Conservation (phyloP, 2,888 invertebrate genomes). For the Stegana nigrithorax region DNA sequence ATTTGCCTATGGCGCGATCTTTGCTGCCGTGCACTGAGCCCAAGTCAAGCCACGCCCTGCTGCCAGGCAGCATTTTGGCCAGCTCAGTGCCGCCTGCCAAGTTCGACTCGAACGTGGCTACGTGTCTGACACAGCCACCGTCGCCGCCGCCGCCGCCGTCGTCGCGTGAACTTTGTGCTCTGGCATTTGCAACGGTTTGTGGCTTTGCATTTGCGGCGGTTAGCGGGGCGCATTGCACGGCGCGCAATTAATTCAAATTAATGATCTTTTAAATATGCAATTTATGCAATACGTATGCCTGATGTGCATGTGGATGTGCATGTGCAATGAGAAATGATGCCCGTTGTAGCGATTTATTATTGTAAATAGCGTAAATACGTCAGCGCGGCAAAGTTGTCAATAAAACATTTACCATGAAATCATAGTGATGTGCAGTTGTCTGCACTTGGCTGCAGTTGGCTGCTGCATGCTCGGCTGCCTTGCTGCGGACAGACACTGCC, state of each 20-base stretch:
- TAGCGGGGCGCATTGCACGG: neutral
- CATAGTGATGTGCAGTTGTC: neutral
- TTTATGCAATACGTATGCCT: slow-evolving; percentile 3
- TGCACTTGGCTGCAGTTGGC: neutral
- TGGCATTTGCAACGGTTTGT: neutral
- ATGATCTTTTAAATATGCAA: slow-evolving; percentile 60
- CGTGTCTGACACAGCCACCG: too few species aligned
- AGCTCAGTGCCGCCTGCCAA: neutral
- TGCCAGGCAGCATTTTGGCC: too few species aligned
- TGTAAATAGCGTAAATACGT: too few species aligned
- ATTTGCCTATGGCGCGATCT: too few species aligned
- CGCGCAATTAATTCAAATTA: slow-evolving; percentile 51
- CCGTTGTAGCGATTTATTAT: slow-evolving; percentile 5
- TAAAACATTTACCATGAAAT: neutral
- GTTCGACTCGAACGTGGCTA: too few species aligned
- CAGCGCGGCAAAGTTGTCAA: neutral
- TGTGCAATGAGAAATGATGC: too few species aligned
- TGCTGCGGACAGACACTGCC: neutral
- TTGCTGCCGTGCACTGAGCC: slow-evolving; percentile 1
- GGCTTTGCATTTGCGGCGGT: neutral
- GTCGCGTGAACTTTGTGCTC: neutral
- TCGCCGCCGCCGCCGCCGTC: neutral
- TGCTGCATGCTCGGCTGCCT: neutral
- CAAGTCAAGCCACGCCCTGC: too few species aligned
- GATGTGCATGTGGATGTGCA: too few species aligned